Base-by-base conservation (phyloP, 1,140 invertebrate genomes). In the Leguminivora glycinivorella region DNA sequence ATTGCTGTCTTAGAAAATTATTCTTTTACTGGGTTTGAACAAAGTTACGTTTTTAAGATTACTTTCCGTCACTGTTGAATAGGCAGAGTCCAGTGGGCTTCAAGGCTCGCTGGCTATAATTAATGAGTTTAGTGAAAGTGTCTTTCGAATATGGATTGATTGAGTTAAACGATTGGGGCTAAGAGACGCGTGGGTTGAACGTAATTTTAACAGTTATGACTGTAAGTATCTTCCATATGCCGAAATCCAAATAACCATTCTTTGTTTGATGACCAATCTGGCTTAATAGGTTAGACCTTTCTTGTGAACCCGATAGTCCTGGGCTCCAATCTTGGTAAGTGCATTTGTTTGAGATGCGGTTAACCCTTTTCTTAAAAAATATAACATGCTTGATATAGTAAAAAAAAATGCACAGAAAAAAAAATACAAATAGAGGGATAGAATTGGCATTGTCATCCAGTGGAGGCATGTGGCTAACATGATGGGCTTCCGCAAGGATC, bases 101-200 rank as follows among this genome's bases (percentile, higher is more conserved):
- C 47, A 19, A 52, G 47, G 47, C n/a, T 22, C 19, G 17, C 40
- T 43, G 40, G 4, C 40, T 43, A n/a, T 52, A 52, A 52, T 52
- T 52, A 52, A 52, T 52, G 14, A 52, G 47, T 52, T 22, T 22
- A 52, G 47, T 52, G 19, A 52, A 52, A 52, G 47, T 47, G 43
- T 22, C 47, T 52, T 52, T 19, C 47, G 7, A 52, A 22, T 22
- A 52, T 52, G 47, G 19, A 22, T 22, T 52, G 19, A 52, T 52
- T 5, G 34, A 38, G 40, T 17, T 17, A 43, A 43, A 43, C n/a
- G 40, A 43, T 43, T 22, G 19, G 22, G 47, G 19, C 6, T 52
- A 10, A 22, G 17, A 43, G 19, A 22, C 14, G 19, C 19, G 47
- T 52, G 47, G 47, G 47, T 22, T 52, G 19, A 9, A 52, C 19